phyloP scores from a whole-genome alignment of 1,140 invertebrate genomes.

The Druon quercuslanigerum region DNA sequence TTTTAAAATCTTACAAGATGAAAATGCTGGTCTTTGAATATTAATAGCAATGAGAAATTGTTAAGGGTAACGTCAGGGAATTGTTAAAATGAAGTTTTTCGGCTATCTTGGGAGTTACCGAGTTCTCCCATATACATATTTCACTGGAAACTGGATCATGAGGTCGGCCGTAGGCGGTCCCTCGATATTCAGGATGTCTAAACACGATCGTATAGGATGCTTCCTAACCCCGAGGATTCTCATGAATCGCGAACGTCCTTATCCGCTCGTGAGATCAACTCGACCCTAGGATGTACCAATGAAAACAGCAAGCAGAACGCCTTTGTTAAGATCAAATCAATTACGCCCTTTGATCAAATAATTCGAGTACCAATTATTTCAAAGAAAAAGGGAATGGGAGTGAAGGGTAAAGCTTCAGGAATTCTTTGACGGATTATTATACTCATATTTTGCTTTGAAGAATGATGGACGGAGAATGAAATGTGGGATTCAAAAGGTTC shows the following conservation, averaged over 20 bases:
- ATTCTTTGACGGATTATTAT: no score
- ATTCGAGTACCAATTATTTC: background rate
- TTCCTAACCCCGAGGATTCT: slow-evolving; percentile 25
- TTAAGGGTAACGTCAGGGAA: no score
- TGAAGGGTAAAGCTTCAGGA: no score
- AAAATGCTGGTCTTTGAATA: no score
- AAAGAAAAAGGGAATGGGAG: background rate
- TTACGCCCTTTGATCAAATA: background rate
- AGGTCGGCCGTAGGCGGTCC: slow-evolving; percentile 20
- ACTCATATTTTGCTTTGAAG: no score
- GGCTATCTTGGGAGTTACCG: background rate
- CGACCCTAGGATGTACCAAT: slow-evolving; percentile 14
- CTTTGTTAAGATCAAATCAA: slow-evolving; percentile 27
- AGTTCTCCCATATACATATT: slow-evolving; percentile 18
- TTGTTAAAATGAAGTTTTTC: no score
- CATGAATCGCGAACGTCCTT: slow-evolving; percentile 22
- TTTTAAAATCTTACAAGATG: no score
- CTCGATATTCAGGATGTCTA: slow-evolving; percentile 25
- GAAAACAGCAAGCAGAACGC: background rate
- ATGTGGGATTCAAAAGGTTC: no score
- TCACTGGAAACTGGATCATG: slow-evolving; percentile 21
- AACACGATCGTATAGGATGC: slow-evolving; percentile 15
- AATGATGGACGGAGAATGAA: no score
- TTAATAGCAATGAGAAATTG: no score
- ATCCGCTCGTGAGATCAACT: slow-evolving; percentile 19